Evolutionary conservation across 2,888 invertebrate species (phyloP).

Genomic region (Rhodophaea formosa): DNA sequence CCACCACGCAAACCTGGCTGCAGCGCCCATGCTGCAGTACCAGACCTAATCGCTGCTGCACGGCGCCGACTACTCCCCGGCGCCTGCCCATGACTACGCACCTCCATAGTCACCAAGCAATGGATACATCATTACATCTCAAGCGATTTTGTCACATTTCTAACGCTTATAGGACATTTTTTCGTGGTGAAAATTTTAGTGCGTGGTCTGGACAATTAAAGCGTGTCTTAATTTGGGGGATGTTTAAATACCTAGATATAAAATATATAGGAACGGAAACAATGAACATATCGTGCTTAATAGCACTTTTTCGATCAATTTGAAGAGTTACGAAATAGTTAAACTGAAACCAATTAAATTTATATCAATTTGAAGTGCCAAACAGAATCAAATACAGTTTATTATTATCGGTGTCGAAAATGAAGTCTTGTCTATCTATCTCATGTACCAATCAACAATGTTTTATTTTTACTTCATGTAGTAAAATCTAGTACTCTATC

Average conservation of each 20-base stretch:
- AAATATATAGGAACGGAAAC: slow-evolving; percentile 1
- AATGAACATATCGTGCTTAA: slow-evolving; percentile 16
- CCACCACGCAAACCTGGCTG: slow-evolving; percentile 96
- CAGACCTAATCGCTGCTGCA: slow-evolving; percentile 92
- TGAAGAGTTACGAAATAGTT: background rate
- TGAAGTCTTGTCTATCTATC: no score
- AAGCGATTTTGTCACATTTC: slow-evolving; percentile 24
- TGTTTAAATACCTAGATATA: background rate
- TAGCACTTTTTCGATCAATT: slow-evolving; percentile 11
- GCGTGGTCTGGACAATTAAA: background rate
- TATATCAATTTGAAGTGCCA: background rate
- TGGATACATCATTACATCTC: background rate
- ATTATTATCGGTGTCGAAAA: no score
- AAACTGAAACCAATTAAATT: background rate
- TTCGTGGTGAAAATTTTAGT: background rate
- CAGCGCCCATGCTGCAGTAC: slow-evolving; percentile 98
- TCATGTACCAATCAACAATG: no score
- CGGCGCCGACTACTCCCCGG: slow-evolving; percentile 77
- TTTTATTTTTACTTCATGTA: no score
- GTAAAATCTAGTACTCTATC: no score
- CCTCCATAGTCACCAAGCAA: slow-evolving; percentile 53
- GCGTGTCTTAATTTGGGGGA: slow-evolving; percentile 7
- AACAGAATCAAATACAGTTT: no score
- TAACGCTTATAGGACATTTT: slow-evolving; percentile 8
- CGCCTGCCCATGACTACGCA: slow-evolving; percentile 76